Base-by-base conservation (phyloP, 2,888 invertebrate species). In the Chaetoderma sp. region DNA sequence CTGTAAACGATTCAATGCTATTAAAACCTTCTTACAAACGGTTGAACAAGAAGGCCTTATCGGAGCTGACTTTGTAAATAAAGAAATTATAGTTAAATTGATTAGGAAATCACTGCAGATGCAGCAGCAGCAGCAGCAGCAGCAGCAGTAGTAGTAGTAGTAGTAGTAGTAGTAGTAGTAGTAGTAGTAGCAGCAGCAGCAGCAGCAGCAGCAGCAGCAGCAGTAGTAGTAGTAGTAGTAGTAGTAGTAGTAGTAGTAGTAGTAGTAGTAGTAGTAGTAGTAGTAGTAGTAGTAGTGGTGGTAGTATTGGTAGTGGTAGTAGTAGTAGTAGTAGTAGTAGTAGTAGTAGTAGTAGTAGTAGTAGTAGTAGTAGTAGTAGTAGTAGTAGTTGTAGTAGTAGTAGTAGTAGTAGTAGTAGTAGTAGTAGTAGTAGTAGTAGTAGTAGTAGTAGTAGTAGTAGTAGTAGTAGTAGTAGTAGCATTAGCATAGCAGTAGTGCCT, bases 171-270 rank as follows among this genome's bases (percentile, higher is more conserved):
- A 47, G 47, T 47, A 47, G 47, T 47, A 47, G 47, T 18, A 47
- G 47, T 47, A 47, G 47, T 47, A 47, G 47, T 47, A 30, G n/a
- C n/a, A n/a, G n/a, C n/a, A n/a, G n/a, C n/a, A n/a, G n/a, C n/a
- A n/a, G n/a, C n/a, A n/a, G n/a, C n/a, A n/a, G n/a, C n/a, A n/a
- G n/a, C n/a, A n/a, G n/a, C n/a, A 54, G 54, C 28, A 30, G 54
- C 28, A 54, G 54, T 30, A 54, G 54, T 54, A 54, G 54, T 28
- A 47, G 16, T 18, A 23, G 16, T 18, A 47, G 47, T 47, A 47
- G 47, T 47, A 47, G 47, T 47, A 47, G 54, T 54, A 54, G 54
- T 54, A 54, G 54, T 47, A 47, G 47, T 47, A 47, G 47, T 47
- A 47, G 47, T 16, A 47, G 47, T 47, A 47, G 47, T 47, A 47